phyloP scores from a whole-genome alignment of 2,888 invertebrate species.

The Dasypolia templi region DNA sequence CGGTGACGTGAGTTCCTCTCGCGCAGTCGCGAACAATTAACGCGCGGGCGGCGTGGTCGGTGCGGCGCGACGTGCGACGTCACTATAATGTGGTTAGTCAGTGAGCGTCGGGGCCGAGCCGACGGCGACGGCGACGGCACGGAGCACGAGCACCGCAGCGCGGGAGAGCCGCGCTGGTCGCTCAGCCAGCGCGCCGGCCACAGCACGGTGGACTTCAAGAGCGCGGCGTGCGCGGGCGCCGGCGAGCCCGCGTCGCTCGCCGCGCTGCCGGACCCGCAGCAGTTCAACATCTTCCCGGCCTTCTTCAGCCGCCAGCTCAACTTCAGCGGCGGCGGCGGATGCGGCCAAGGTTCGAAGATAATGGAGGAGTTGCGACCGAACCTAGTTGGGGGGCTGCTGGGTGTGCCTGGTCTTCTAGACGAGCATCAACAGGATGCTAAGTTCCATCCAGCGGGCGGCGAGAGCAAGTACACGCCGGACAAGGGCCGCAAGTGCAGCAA shows the following conservation, averaged over 20 bases:
- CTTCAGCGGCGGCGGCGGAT: slow-evolving; percentile 93
- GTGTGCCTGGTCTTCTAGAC: slow-evolving; percentile 94
- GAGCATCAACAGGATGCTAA: slow-evolving; percentile 92
- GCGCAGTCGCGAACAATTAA: slow-evolving; percentile 90
- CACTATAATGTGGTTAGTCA: slow-evolving; percentile 92
- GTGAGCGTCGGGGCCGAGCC: slow-evolving; percentile 91
- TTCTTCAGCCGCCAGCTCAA: slow-evolving; percentile 97
- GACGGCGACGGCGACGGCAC: slow-evolving; percentile 88
- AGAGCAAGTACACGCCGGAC: slow-evolving; percentile 90
- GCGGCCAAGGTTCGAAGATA: slow-evolving; percentile 93
- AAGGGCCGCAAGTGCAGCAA: slow-evolving; percentile 94
- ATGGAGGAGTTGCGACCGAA: slow-evolving; percentile 97
- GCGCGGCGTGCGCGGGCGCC: slow-evolving; percentile 92
- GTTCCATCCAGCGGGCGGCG: slow-evolving; percentile 88
- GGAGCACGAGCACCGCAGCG: slow-evolving; percentile 84
- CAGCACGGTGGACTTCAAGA: slow-evolving; percentile 96
- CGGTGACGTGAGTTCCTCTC: slow-evolving; percentile 83
- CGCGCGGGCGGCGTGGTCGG: slow-evolving; percentile 85
- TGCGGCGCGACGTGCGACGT: slow-evolving; percentile 84
- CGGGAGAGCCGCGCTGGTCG: slow-evolving; percentile 87
- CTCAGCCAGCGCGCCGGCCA: slow-evolving; percentile 89
- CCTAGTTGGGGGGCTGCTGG: slow-evolving; percentile 94
- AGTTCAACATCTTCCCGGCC: slow-evolving; percentile 97
- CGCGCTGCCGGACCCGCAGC: slow-evolving; percentile 93
- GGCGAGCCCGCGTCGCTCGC: slow-evolving; percentile 89